Base-by-base conservation (phyloP, 2,113 vertebrate genomes). In the Oryzias celebensis region DNA sequence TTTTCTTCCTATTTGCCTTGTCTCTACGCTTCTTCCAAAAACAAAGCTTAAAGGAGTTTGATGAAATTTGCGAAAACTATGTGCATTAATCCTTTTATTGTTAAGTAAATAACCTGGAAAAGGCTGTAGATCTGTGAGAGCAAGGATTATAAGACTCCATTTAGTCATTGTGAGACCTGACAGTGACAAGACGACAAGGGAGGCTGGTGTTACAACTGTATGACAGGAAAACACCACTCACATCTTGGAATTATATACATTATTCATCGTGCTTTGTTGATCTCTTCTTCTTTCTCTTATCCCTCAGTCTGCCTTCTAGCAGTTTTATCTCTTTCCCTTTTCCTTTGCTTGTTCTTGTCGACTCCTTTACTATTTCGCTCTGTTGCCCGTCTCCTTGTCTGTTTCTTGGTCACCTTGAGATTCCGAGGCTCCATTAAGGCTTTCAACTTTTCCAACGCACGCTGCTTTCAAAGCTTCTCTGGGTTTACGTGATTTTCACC, bases 401-500 rank as follows among this genome's bases (percentile, higher is more conserved):
- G 60, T 74, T 69, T 82, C 70, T 71, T 68, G 50, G 56, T 88
- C 81, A 78, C 76, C 86, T 86, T 81, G 78, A 81, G 71, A 68
- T 61, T 68, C 50, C 62, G 66, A 81, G 80, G 73, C 71, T 83
- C 81, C 84, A 85, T 86, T 83, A 85, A 78, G 69, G 76, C 82
- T 86, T 82, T 86, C 65, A 78, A 65, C 64, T 67, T 77, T 68
- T 67, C 52, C 45, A 24, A 77, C 61, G 72, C 53, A 5, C 51
- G 23, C 10, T 41, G 73, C 82, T 84, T 80, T 78, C 65, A 82
- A 51, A 69, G 64, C 71, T 71, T 66, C 60, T 56, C 73, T 53
- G 16, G n/a, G 23, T 73, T 75, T 62, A 58, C 63, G 67, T 72
- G 58, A 62, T 68, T 77, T 73, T 78, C 77, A 78, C 69, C 62